A percentile compares a stretch with the other conserved stretches of the same genome.
phyloP scores from a whole-genome alignment of 1,140 invertebrate genomes.

The Anoplolepis gracilipes region DNA sequence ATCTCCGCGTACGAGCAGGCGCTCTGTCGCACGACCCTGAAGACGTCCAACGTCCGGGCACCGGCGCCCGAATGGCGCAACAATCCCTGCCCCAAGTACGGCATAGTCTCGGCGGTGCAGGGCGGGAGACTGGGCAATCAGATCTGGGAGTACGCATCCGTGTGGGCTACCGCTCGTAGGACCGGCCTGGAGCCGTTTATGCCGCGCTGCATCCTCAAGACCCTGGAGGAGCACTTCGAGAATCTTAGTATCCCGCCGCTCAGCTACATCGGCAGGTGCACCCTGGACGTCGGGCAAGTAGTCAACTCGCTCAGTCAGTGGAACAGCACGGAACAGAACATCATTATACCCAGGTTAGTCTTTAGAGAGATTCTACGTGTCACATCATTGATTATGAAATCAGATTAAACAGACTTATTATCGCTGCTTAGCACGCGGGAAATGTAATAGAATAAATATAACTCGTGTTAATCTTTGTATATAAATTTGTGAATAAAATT shows the following conservation, averaged over 20 bases:
- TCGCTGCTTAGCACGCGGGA: neutral
- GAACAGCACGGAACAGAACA: slow-evolving; percentile 88
- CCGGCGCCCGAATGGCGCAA: slow-evolving; percentile 78
- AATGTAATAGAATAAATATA: neutral
- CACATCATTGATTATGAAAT: neutral
- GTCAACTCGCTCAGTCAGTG: slow-evolving; percentile 86
- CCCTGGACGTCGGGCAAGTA: slow-evolving; percentile 83
- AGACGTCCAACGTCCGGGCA: slow-evolving; percentile 78
- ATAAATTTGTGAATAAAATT: neutral
- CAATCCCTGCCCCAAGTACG: slow-evolving; percentile 85
- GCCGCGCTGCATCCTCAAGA: slow-evolving; percentile 86
- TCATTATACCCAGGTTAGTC: slow-evolving; percentile 86
- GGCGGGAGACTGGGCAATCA: slow-evolving; percentile 89
- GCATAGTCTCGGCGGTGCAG: slow-evolving; percentile 87
- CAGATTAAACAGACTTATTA: neutral
- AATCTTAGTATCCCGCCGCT: slow-evolving; percentile 87
- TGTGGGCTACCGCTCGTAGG: slow-evolving; percentile 87
- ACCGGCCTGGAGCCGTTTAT: slow-evolving; percentile 88
- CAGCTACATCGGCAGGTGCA: slow-evolving; percentile 87
- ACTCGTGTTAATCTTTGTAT: neutral
- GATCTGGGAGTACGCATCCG: slow-evolving; percentile 89
- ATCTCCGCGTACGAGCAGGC: slow-evolving; percentile 86
- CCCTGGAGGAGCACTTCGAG: slow-evolving; percentile 86
- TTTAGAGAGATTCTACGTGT: neutral
- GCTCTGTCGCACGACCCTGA: slow-evolving; percentile 85